Base-by-base conservation (phyloP, 1,140 invertebrate genomes). In the Sycophila sp. region DNA sequence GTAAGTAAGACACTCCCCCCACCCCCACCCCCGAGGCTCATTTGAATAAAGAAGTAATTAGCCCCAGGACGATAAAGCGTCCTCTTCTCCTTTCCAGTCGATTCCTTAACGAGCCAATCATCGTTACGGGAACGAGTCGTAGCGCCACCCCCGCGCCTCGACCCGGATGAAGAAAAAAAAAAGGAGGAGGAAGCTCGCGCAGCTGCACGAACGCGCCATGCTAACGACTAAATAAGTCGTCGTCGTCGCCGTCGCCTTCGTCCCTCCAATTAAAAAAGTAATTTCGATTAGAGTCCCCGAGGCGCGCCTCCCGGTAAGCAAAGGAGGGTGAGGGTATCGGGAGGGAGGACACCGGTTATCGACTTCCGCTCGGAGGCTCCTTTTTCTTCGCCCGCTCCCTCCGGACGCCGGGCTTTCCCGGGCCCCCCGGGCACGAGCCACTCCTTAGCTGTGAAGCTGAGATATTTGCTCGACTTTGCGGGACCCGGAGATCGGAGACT, bases 261-360 rank as follows among this genome's bases (percentile, higher is more conserved):
- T n/a, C n/a, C n/a, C 72, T 42, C 73, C 78, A 81, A 80, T 83
- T 82, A 83, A 82, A 83, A 83, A 83, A 82, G 75, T 83, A 75
- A 80, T 83, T 82, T 82, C 81, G 80, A 82, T 80, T 81, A 81
- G 74, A 80, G 78, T 80, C 75, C 76, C 78, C 72, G 69, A 2
- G 42, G 45, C 6, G 40, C 40, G 28, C 11, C 38, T 32, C 42
- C 19, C 32, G 62, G 7, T 2, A 15, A 30, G 26, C 0, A n/a
- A 17, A 47, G 5, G 49, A 15, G 24, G 22, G 13, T 19, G 47
- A 22, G 42, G 34, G 38, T 3, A 40, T 4, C 11, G 38, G n/a
- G 8, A 40, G 38, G n/a, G 38, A 40, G 38, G 11, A 40, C n/a
- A 2, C 36, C 60, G 69, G 49, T 71, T 71, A 71, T 71, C 69